Evolutionary conservation across 2,113 vertebrate genomes (phyloP).

Genomic region (Aleadryas rufinucha): DNA sequence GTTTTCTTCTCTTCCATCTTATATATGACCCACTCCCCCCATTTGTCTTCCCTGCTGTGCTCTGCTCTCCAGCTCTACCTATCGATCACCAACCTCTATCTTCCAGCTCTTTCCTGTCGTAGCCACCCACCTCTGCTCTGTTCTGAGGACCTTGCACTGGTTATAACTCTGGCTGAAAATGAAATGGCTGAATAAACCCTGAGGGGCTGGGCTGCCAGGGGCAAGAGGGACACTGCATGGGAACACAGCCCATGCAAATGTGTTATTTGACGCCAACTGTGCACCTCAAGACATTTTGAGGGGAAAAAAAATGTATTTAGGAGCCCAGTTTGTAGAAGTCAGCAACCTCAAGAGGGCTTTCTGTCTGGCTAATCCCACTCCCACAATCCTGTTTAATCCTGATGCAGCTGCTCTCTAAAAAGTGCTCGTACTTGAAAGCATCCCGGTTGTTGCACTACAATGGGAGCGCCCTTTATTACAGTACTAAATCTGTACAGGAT

Average conservation of each 20-base stretch:
- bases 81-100: not conserved
- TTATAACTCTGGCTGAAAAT: not conserved
- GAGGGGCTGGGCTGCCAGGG: not conserved
- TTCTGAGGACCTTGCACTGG: not conserved
- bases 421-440: conserved; percentile 60
- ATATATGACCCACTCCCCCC: not conserved
- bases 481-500: conserved; percentile 50
- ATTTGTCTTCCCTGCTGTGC: not conserved
- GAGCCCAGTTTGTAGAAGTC: conserved; percentile 15
- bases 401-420: conserved; percentile 62
- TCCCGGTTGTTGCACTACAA: conserved; percentile 59
- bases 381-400: conserved; percentile 64
- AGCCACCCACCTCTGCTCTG: not conserved
- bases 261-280: not conserved
- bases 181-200: not conserved
- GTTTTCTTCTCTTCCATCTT: conserved; percentile 55
- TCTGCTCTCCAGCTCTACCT: conserved; percentile 1
- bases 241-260: not conserved
- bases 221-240: not conserved
- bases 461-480: conserved; percentile 47
- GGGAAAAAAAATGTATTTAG: not conserved
- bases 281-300: not conserved
- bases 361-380: conserved; percentile 35
- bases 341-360: conserved; percentile 20
- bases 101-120: not conserved